Conservation (phyloP, 35 echinoderm and acorn worm species). For the Heliocidaris erythrogramma region DNA sequence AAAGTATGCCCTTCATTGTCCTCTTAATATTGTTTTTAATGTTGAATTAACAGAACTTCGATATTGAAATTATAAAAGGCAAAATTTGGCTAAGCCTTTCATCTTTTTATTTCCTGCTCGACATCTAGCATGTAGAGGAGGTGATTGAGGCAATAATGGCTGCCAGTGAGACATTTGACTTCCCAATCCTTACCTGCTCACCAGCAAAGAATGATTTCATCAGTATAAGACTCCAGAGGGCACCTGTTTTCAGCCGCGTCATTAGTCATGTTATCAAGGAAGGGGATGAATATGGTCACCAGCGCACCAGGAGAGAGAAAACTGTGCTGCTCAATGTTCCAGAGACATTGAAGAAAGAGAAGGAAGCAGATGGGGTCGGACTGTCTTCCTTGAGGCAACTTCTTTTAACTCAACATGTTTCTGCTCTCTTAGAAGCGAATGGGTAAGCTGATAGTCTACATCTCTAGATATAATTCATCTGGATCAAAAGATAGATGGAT, state of each 20-base stretch:
- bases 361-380: neutral
- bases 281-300: neutral
- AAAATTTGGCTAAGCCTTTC: too few species aligned
- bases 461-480: neutral
- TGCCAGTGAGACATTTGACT: neutral
- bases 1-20: too few species aligned
- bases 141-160: neutral
- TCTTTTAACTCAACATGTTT: constrained; percentile 21
- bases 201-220: neutral
- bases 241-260: neutral
- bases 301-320: neutral
- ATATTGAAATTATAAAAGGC: too few species aligned
- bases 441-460: neutral
- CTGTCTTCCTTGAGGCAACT: neutral
- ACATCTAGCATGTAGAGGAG: constrained; percentile 11
- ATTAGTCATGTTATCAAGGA: neutral
- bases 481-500: too few species aligned
- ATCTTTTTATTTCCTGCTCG: too few species aligned
- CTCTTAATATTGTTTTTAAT: too few species aligned
- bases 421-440: constrained; percentile 18
- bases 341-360: neutral
- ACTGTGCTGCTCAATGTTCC: constrained; percentile 2
- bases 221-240: constrained; percentile 6
- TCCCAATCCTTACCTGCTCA: neutral
- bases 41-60: too few species aligned